phyloP scores from a whole-genome alignment of 1,140 invertebrate species.

The Drosophila albomicans region DNA sequence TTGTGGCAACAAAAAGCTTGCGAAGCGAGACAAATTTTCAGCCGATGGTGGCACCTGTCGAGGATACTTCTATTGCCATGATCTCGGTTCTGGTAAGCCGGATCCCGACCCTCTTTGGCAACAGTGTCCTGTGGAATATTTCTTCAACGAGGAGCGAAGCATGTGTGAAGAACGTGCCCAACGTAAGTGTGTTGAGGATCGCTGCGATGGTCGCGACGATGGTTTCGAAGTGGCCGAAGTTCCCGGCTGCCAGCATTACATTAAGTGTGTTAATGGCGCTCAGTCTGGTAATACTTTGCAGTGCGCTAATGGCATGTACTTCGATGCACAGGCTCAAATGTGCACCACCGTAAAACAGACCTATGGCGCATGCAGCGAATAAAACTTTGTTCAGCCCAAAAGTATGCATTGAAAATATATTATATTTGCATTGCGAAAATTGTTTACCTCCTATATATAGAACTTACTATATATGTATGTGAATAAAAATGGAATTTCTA shows the following conservation, averaged over 20 bases:
- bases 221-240: slow-evolving; percentile 53
- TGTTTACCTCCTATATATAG: too few relatives aligned
- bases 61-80: slow-evolving; percentile 71
- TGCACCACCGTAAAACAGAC: slow-evolving; percentile 20
- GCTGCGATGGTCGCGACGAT: slow-evolving; percentile 63
- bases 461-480: too few relatives aligned
- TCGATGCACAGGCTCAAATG: slow-evolving; percentile 29
- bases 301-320: slow-evolving; percentile 40
- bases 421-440: too few relatives aligned
- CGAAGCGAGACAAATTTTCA: slow-evolving; percentile 59
- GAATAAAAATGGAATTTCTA: too few relatives aligned
- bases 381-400: background rate
- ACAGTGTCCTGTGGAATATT: slow-evolving; percentile 45
- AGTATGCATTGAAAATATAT: slow-evolving; percentile 3
- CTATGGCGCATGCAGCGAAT: slow-evolving; percentile 12
- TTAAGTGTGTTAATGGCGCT: slow-evolving; percentile 49
- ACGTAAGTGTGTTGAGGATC: slow-evolving; percentile 59
- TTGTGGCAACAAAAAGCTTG: slow-evolving; percentile 68
- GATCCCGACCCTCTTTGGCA: slow-evolving; percentile 49
- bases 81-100: slow-evolving; percentile 58
- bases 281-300: background rate
- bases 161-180: slow-evolving; percentile 28
- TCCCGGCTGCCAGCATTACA: slow-evolving; percentile 62
- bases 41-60: slow-evolving; percentile 68
- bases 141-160: slow-evolving; percentile 60